A percentile compares a stretch with the other conserved stretches of the same genome.
These are phyloP conservation scores for Pseudorasbora parva DNA, from an alignment of 2,113 vertebrate species.

Conservation along the genomic window DNA sequence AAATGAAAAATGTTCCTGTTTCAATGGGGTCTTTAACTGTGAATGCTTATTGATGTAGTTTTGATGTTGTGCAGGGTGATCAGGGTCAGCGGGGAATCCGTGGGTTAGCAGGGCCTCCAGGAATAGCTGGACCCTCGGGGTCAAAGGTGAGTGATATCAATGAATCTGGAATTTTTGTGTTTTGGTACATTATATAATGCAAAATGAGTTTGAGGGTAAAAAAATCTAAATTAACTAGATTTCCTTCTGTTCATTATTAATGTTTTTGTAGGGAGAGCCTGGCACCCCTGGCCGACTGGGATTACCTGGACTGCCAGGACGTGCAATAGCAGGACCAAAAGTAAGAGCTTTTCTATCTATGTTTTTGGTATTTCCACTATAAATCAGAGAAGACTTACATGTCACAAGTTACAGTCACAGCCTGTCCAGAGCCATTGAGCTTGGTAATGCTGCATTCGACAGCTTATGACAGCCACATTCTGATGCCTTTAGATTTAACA, in stretches of 20 bases:
- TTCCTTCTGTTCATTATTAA: not conserved
- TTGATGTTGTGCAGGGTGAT: constrained; percentile 77
- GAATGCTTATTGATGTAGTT: not conserved
- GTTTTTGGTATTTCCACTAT: not conserved
- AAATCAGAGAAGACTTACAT: not conserved
- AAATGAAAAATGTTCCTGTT: not conserved
- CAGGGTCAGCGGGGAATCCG: constrained; percentile 87
- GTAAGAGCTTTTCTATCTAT: constrained; percentile 64
- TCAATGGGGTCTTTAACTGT: not conserved
- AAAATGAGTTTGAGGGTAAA: not conserved
- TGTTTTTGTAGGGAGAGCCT: constrained; percentile 81
- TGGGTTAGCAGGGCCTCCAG: constrained; percentile 82
- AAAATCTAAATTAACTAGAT: no score
- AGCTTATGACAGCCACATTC: no score
- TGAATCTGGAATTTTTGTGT: not conserved
- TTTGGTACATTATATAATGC: not conserved
- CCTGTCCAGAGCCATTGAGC: no score
- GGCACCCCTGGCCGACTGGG: constrained; percentile 80
- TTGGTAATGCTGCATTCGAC: no score
- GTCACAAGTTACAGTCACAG: not conserved
- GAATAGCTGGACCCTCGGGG: constrained; percentile 82
- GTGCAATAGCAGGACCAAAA: constrained; percentile 83
- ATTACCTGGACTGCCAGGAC: constrained; percentile 82
- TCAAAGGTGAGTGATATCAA: constrained; percentile 77
- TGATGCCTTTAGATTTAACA: no score